phyloP scores from a whole-genome alignment of 1,140 invertebrate genomes.

The Marisa cornuarietis region DNA sequence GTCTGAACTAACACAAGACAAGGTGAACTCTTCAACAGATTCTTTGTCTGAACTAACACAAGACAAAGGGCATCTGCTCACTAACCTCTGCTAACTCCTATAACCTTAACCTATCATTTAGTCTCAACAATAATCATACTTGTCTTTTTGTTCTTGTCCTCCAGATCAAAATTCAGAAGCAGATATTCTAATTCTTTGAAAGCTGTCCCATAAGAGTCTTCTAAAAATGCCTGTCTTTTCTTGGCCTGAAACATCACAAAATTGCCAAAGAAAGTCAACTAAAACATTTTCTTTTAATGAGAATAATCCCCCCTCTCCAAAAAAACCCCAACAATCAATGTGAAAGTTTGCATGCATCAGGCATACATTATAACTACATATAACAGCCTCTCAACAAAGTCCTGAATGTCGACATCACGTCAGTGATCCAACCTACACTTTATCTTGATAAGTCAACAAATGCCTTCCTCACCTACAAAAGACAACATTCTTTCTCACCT shows the following conservation, averaged over 20 bases:
- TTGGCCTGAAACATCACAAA: conserved; percentile 46
- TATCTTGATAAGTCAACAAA: not conserved
- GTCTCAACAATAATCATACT: conserved; percentile 17
- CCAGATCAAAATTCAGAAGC: conserved; percentile 51
- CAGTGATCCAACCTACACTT: not conserved
- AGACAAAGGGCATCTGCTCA: too few relatives aligned
- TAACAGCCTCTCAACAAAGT: not conserved
- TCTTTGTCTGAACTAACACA: too few relatives aligned
- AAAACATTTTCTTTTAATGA: too few relatives aligned
- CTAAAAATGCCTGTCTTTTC: conserved; percentile 59
- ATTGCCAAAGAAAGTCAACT: too few relatives aligned
- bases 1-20: too few relatives aligned
- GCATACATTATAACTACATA: too few relatives aligned
- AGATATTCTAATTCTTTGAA: conserved; percentile 61
- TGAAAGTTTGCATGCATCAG: too few relatives aligned
- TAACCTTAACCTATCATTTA: too few relatives aligned
- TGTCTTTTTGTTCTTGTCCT: conserved; percentile 39
- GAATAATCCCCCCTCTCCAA: too few relatives aligned
- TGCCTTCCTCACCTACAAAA: not conserved
- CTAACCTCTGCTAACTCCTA: too few relatives aligned
- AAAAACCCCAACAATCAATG: too few relatives aligned
- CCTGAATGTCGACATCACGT: not conserved
- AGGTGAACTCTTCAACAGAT: too few relatives aligned
- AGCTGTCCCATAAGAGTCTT: conserved; percentile 60
- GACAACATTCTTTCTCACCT: conserved; percentile 40